Evolutionary conservation across 2,888 invertebrate genomes (phyloP).

Genomic region (Pseudococcus longispinus): DNA sequence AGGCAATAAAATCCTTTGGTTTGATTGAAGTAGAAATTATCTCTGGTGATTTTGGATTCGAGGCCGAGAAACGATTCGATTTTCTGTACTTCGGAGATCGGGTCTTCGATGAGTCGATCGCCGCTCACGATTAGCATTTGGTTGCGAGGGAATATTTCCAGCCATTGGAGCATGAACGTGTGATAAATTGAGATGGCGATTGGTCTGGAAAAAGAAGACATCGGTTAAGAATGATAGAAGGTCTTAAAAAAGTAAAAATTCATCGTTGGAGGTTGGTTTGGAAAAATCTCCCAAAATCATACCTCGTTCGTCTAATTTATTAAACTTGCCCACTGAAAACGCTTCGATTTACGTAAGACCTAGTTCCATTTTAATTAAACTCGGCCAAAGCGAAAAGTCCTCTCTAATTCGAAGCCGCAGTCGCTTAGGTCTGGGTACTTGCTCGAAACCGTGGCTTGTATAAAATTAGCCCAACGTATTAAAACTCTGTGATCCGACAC

Average conservation of each 20-base stretch:
- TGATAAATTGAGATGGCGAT: constrained; percentile 90
- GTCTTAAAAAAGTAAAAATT: background rate
- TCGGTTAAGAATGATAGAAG: too few species aligned
- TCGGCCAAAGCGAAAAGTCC: background rate
- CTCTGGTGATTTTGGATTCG: constrained; percentile 70
- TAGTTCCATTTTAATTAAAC: background rate
- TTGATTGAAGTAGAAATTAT: constrained; percentile 95
- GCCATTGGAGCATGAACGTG: constrained; percentile 88
- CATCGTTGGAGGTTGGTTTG: background rate
- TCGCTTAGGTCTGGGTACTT: background rate
- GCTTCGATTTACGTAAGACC: background rate
- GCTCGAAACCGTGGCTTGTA: background rate
- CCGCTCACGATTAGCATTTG: constrained; percentile 96
- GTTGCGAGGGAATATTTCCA: constrained; percentile 87
- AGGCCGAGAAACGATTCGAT: constrained; percentile 83
- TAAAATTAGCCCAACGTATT: background rate
- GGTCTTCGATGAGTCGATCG: constrained; percentile 88
- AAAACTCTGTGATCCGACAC: background rate
- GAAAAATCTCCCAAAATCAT: background rate
- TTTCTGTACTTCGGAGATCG: constrained; percentile 82
- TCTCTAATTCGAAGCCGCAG: background rate
- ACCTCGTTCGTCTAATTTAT: background rate
- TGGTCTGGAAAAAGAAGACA: constrained; percentile 65
- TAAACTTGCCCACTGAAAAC: background rate
- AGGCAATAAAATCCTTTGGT: constrained; percentile 76